These are phyloP conservation scores for Gnathonemus longibarbis DNA, from an alignment of 2,113 vertebrate genomes.

Conservation along the genomic window DNA sequence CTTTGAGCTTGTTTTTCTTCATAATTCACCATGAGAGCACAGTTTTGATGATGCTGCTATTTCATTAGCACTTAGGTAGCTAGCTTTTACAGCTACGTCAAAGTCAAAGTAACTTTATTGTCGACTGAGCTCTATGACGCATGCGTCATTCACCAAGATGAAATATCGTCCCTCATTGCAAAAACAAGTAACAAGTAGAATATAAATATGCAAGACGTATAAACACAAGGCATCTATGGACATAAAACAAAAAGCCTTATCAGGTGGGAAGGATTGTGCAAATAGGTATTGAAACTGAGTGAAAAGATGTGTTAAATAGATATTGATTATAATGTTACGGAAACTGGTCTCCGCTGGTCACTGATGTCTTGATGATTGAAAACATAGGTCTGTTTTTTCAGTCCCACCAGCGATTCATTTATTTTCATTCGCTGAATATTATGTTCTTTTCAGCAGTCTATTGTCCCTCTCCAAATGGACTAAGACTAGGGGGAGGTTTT, in stretches of 20 bases:
- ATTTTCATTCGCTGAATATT: background rate
- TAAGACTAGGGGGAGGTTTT: background rate
- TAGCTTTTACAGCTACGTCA: background rate
- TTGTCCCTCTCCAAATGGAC: background rate
- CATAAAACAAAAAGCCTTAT: background rate
- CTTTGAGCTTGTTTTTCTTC: background rate
- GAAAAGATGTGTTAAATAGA: background rate
- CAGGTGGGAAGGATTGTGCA: background rate
- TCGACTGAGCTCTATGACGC: background rate
- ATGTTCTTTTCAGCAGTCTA: background rate
- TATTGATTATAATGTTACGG: background rate
- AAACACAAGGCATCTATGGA: background rate
- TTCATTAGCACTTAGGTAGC: background rate
- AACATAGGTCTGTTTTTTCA: background rate
- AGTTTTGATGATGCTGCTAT: background rate
- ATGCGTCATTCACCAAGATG: background rate
- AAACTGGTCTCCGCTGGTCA: background rate
- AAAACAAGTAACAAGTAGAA: background rate
- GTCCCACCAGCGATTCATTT: background rate
- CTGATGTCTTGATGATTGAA: background rate
- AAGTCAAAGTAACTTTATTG: background rate
- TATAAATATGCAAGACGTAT: background rate
- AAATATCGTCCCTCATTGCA: background rate
- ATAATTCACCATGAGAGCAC: background rate
- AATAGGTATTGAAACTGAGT: background rate